phyloP scores from a whole-genome alignment of 2,113 vertebrate species.

The Oriolus oriolus region DNA sequence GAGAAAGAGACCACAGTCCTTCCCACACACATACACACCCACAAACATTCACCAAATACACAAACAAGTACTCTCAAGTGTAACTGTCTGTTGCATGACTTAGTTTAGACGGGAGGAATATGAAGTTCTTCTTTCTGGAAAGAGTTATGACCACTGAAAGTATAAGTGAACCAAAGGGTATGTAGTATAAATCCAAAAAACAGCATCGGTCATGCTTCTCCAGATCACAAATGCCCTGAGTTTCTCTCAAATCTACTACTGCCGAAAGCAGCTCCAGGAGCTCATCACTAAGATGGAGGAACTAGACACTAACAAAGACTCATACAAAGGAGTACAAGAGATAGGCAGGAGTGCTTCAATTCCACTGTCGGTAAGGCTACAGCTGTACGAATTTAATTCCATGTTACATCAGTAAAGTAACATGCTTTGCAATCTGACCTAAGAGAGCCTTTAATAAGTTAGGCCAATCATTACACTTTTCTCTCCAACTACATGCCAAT shows the following conservation, averaged over 20 bases:
- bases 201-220: neutral
- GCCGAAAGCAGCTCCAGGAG: neutral
- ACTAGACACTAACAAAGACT: neutral
- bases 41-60: neutral
- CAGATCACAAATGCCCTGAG: neutral
- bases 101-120: neutral
- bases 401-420: neutral
- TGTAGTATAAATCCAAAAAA: neutral
- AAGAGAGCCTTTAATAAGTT: neutral
- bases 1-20: neutral
- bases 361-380: neutral
- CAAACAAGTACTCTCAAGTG: neutral
- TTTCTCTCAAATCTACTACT: neutral
- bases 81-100: neutral
- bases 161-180: neutral
- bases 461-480: neutral
- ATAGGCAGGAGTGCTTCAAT: neutral
- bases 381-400: neutral
- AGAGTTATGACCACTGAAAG: neutral
- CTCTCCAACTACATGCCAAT: neutral
- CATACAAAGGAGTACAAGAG: neutral
- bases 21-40: neutral
- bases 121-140: neutral
- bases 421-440: neutral
- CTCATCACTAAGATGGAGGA: neutral